Evolutionary conservation across 2,888 invertebrate genomes (phyloP), one percentile per base, ranked within the genome.

Genomic region (Campoplex capitator): DNA sequence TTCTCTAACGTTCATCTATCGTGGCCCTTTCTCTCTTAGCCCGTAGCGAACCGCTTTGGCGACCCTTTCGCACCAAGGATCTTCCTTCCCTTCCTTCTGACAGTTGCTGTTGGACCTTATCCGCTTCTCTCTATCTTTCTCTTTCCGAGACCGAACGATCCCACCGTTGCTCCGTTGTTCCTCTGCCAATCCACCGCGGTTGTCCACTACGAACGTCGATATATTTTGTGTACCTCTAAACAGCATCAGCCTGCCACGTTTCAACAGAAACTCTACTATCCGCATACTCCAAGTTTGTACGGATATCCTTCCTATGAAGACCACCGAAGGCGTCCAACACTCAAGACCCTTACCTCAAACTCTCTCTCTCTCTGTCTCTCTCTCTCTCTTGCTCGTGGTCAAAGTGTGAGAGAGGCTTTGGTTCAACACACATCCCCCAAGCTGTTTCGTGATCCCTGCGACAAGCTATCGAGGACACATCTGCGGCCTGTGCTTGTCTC

Each of bases 401-500:
- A 38, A 38, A 76, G 51, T 28, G 70, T 2, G 70, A 28, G 70
- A 32, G 48, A 54, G 11, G 38, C 8, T 32, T 48, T 62, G 35
- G 67, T 65, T 45, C 56, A 42, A 74, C 38, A 38, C 70, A 68
- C 58, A 79, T 38, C 78, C 73, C 82, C 70, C 83, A 70, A 78
- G 83, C 85, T 85, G 79, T 75, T 76, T 23, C 83, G 78, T 83
- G 67, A 80, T 76, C 75, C 78, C 42, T 70, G 48, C 75, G 81
- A 54, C 68, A 84, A 85, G 83, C 86, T 70, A 85, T 88, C 82
- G 75, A 51, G 71, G 65, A 65, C 86, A 79, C 87, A 87, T 76
- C 84, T 87, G 83, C 28, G 84, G 82, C 84, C 76, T 83, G 76
- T 48, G 65, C 83, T 87, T 85, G 87, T 67, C 82, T 82, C 84